Evolutionary conservation across 2,797 vertebrate genomes (phyloP), one percentile per base, ranked within the genome.

Genomic region (Distichodus sexfasciatus): DNA sequence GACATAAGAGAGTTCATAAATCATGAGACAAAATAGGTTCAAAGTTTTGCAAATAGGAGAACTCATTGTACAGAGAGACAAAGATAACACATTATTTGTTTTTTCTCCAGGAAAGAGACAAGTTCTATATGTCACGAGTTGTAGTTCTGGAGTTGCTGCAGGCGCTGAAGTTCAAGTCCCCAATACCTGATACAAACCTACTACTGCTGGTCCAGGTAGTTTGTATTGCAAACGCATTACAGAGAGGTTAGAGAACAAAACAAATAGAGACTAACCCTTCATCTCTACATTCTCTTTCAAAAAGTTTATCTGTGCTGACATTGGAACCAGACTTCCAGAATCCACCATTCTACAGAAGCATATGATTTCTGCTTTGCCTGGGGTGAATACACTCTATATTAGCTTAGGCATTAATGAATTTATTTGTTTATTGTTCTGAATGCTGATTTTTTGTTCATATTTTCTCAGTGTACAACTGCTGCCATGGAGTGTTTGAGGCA

Each of bases 401-500:
- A 44, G n/a, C 19, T 17, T 46, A 15, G 9, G n/a, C n/a, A n/a
- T n/a, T n/a, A n/a, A n/a, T n/a, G n/a, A n/a, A 36, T 24, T 33
- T 61, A 43, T 50, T 1, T 7, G 1, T n/a, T n/a, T n/a, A n/a
- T n/a, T n/a, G n/a, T n/a, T n/a, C 0, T 14, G 23, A 33, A 31
- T 76, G 40, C 17, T 54, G 2, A 10, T 58, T 24, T 19, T 43
- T 10, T 15, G 28, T 72, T 81, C 77, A 63, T 31, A 75, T 79
- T 78, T 86, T 85, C 57, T 73, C 88, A 99, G 97, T 98, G 95
- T 69, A 94, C 94, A 71, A 99, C 96, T 14, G 96, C 96, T 24
- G 97, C 97, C 6, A 98, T 99, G 97, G 97, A 99, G 75, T 98
- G 96, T 77, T 92, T 95, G 90, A 89, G 97, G 71, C 97, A 99